Evolutionary conservation across 2,113 vertebrate species (phyloP), one percentile per base, ranked within the genome.

Genomic region (Phyllopteryx taeniolatus): DNA sequence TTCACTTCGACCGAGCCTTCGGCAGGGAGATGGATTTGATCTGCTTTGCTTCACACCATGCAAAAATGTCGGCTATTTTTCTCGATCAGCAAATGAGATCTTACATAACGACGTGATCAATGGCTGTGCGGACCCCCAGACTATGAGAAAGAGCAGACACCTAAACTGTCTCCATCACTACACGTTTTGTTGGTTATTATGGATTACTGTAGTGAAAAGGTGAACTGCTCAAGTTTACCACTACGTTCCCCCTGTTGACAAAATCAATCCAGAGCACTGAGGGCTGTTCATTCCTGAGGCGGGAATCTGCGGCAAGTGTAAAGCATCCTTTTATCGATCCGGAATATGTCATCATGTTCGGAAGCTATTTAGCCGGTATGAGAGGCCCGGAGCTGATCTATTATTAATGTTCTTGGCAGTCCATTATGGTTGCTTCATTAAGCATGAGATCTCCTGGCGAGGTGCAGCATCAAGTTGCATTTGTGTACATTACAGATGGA

Each of bases 41-140:
- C 63, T 77, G 81, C 65, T 83, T 86, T 43, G 13, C 79, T 87
- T 86, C 78, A 83, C 75, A 69, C 44, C 46, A 63, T 51, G 33
- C 53, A 61, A 77, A 85, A 75, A 81, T 64, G 82, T 61, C 64
- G 77, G 68, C 82, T 73, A 71, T 86, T 79, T 74, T 75, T 78
- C 82, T 80, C 85, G 79, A 90, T 85, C 85, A 89, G 85, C 75
- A 87, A 89, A 90, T 82, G 43, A 59, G 47, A 73, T 3, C n/a
- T 88, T 86, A 89, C 76, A 63, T 81, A 77, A 87, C 75, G 79
- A 74, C 64, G 43, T 68, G 51, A 74, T 60, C 71, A 72, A 71
- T 14, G 53, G 74, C n/a, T 67, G 66, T 49, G 54, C 60, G 71
- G 15, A 14, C 43, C 59, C 6, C 12, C 4, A 8, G 27, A 43